phyloP scores from a whole-genome alignment of 2,888 invertebrate species.

The Caenorhabditis sp. region DNA sequence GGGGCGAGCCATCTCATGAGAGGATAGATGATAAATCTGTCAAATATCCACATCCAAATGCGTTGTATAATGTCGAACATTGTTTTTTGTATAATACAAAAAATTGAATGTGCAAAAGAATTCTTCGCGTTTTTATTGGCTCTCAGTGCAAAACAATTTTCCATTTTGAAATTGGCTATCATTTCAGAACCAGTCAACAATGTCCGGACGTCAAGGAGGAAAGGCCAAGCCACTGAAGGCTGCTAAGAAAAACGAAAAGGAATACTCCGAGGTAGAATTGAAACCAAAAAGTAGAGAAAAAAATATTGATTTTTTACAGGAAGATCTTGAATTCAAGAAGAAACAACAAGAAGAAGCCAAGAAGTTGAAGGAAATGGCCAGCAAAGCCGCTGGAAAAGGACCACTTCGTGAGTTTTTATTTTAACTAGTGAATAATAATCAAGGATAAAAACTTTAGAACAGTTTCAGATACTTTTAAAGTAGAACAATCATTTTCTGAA shows the following conservation, averaged over 20 bases:
- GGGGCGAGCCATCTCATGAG: conserved; percentile 44
- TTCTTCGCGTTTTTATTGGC: too few relatives aligned
- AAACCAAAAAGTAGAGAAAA: neutral
- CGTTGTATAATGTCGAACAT: conserved; percentile 11
- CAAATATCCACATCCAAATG: conserved; percentile 58
- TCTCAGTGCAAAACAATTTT: neutral
- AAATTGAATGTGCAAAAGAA: conserved; percentile 1
- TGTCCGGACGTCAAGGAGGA: conserved; percentile 70
- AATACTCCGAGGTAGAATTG: conserved; percentile 53
- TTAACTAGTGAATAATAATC: conserved; percentile 1
- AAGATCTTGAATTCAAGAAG: conserved; percentile 70
- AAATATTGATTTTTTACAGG: conserved; percentile 44
- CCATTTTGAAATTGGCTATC: conserved; percentile 4
- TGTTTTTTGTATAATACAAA: conserved; percentile 9
- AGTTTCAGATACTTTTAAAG: too few relatives aligned
- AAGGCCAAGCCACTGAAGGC: conserved; percentile 68
- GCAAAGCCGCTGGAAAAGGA: conserved; percentile 64
- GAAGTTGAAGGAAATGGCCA: conserved; percentile 66
- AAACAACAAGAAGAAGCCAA: conserved; percentile 68
- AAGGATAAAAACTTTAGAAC: neutral
- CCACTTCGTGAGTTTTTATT: conserved; percentile 55
- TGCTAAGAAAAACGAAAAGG: conserved; percentile 63
- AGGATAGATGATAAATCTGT: conserved; percentile 57
- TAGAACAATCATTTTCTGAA: too few relatives aligned
- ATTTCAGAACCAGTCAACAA: conserved; percentile 35